Base-by-base conservation (phyloP, 2,888 invertebrate genomes). In the Acanthoscelides obtectus region DNA sequence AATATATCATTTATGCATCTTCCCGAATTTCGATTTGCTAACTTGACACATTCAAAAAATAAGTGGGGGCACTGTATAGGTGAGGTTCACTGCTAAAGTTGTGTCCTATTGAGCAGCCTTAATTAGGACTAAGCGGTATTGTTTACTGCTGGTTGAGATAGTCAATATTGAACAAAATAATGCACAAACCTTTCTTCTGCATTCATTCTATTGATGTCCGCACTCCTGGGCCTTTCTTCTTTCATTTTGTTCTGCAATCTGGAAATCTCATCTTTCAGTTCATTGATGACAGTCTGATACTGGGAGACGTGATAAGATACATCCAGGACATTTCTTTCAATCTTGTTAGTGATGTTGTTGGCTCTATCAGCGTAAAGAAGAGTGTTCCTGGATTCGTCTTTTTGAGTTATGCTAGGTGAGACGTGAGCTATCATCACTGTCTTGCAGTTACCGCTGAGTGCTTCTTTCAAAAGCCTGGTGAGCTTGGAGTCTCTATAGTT, bases 361-460 rank as follows among this genome's bases (percentile, higher is more conserved):
- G 98, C 98, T 72, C 97, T 89, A 83, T 97, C 95, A 0, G 98
- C 98, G 85, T 98, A 98, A 68, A 95, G 92, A 25, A 98, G 87
- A 0, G 98, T 98, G 81, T 97, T 98, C 78, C 96, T 90, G 1
- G 95, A 80, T 84, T 98, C 98, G 82, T 98, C 98, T 27, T 94
- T 92, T 80, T 95, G 93, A 6, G 87, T 86, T 20, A 89, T 89
- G 63, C 94, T 93, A 0, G 98, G 95, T 0, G 96, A 94, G 65
- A 98, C 94, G 86, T 98, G 97, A 1, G 98, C 98, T 72, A 98
- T 95, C 98, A 98, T 98, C 19, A 97, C 96, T 0, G 98, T 98
- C 80, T 94, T 92, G 82, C 97, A 97, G 82, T 97, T 96, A 5
- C 98, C 86, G 77, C 94, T 93, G 63, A 96, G 86, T 0, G 95